Evolutionary conservation across 53 echinoderm and acorn worm genomes (phyloP).

Genomic region (Paracentrotus lividus): DNA sequence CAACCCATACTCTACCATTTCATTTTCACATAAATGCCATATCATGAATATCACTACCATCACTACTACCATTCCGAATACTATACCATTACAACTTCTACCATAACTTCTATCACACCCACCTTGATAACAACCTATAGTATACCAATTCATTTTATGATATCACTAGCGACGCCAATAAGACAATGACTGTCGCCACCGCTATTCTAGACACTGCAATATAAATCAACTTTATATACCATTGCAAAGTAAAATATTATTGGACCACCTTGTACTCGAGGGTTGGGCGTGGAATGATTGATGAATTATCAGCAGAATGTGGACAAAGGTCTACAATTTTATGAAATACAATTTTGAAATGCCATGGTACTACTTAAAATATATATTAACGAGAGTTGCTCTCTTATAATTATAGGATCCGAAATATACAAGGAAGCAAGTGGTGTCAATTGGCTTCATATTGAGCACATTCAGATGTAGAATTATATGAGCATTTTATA

Average conservation of each 20-base stretch:
- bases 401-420: neutral
- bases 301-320: slow-evolving; percentile 5
- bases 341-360: neutral
- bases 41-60: neutral
- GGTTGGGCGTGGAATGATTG: neutral
- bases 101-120: too few species aligned
- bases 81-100: neutral
- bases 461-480: neutral
- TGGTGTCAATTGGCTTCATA: neutral
- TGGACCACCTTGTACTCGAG: neutral
- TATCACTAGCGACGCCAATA: too few species aligned
- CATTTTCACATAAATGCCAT: neutral
- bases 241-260: neutral
- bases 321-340: slow-evolving; percentile 8
- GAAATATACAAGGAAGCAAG: neutral
- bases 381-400: too few species aligned
- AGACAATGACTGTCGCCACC: too few species aligned
- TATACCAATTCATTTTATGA: too few species aligned
- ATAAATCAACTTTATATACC: too few species aligned
- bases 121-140: too few species aligned
- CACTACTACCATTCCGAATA: too few species aligned
- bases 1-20: too few species aligned
- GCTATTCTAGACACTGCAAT: too few species aligned
- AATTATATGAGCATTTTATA: neutral
- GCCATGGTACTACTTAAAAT: neutral